phyloP scores from a whole-genome alignment of 2,113 vertebrate genomes.

The Mus musculus region DNA sequence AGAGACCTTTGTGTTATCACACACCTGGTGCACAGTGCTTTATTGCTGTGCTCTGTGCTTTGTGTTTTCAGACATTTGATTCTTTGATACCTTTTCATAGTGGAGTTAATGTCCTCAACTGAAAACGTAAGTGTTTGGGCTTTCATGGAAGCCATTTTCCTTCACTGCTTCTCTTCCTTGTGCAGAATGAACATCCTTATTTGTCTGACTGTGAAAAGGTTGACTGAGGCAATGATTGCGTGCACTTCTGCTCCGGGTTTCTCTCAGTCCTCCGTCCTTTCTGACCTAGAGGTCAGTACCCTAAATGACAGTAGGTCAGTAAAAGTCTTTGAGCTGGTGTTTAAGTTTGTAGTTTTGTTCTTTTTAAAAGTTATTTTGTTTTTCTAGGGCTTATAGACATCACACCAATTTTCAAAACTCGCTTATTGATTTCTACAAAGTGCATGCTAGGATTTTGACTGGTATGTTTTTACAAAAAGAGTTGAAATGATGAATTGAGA shows the following conservation, averaged over 20 bases:
- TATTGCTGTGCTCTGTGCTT: too few relatives aligned
- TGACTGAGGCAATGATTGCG: neutral
- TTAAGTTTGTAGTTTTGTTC: neutral
- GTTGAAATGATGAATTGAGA: neutral
- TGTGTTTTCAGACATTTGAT: neutral
- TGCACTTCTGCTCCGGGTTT: neutral
- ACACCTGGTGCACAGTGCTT: too few relatives aligned
- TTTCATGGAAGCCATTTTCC: neutral
- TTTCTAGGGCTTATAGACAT: neutral
- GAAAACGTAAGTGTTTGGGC: neutral
- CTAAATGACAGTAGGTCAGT: neutral
- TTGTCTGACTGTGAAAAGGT: neutral
- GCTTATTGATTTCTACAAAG: neutral
- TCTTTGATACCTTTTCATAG: neutral
- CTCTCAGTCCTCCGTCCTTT: neutral
- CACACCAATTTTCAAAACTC: neutral
- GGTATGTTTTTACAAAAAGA: neutral
- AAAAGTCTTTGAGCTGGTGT: neutral
- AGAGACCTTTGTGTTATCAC: neutral
- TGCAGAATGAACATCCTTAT: neutral
- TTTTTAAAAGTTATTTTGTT: neutral
- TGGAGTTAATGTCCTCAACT: neutral
- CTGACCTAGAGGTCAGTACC: neutral
- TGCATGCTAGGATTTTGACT: neutral
- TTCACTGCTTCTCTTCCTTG: neutral